phyloP scores from a whole-genome alignment of 2,113 vertebrate species.

The Pseudorasbora parva region DNA sequence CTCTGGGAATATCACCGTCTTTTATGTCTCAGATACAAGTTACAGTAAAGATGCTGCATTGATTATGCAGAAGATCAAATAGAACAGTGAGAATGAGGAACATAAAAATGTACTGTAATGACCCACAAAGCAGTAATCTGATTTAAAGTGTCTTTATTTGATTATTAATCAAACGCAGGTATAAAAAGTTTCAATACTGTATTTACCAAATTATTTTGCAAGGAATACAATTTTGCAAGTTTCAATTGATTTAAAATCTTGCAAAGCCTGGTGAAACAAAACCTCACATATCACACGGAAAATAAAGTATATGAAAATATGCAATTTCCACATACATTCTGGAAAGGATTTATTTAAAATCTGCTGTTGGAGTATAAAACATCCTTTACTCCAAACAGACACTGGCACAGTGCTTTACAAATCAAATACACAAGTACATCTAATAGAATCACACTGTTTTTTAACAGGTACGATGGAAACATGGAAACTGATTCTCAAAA shows the following conservation, averaged over 20 bases:
- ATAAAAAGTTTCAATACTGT: neutral
- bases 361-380: neutral
- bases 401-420: neutral
- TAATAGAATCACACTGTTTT: neutral
- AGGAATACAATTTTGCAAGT: neutral
- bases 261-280: neutral
- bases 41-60: neutral
- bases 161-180: neutral
- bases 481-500: neutral
- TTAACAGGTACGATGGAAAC: neutral
- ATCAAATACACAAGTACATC: conserved; percentile 12
- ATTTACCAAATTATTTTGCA: neutral
- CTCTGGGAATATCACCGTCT: conserved; percentile 18
- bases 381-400: neutral
- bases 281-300: neutral
- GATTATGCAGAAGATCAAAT: neutral
- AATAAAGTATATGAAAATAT: neutral
- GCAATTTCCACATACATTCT: neutral
- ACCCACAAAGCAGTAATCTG: neutral
- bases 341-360: neutral
- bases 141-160: neutral
- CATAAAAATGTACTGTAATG: neutral
- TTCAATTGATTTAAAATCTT: neutral
- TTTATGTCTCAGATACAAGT: neutral
- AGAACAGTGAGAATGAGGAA: neutral